A percentile compares a stretch with the other conserved stretches of the same genome.
phyloP scores from a whole-genome alignment of 2,113 vertebrate genomes.

The Sciurus niger region DNA sequence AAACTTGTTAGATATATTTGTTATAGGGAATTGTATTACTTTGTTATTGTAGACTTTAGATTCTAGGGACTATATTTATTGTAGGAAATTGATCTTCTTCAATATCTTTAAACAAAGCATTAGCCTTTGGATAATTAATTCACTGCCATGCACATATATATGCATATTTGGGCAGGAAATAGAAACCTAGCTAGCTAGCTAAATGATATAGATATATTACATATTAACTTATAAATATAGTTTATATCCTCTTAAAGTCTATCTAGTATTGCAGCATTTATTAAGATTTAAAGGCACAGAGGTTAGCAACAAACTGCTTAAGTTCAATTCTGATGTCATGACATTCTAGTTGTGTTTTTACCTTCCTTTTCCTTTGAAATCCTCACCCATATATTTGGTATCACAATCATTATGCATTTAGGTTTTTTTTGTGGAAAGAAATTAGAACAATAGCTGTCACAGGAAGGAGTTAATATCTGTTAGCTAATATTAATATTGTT shows the following conservation, averaged over 20 bases:
- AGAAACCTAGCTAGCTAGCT: neutral
- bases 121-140: conserved; percentile 38
- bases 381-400: neutral
- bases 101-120: conserved; percentile 41
- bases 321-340: neutral
- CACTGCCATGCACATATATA: neutral
- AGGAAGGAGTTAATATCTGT: neutral
- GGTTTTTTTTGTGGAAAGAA: neutral
- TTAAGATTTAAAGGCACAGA: neutral
- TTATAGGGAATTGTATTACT: neutral
- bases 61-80: conserved; percentile 6
- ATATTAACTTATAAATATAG: conserved; percentile 8
- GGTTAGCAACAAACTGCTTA: neutral
- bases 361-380: neutral
- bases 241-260: conserved; percentile 2
- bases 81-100: conserved; percentile 20
- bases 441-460: conserved; percentile 4
- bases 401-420: neutral
- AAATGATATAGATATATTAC: neutral
- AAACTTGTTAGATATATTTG: neutral
- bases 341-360: neutral
- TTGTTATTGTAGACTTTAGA: conserved; percentile 7
- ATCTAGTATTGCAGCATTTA: neutral
- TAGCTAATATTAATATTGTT: neutral
- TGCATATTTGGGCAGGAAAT: neutral